Evolutionary conservation across 2,113 vertebrate species (phyloP).

Genomic region (Cairina moschata): DNA sequence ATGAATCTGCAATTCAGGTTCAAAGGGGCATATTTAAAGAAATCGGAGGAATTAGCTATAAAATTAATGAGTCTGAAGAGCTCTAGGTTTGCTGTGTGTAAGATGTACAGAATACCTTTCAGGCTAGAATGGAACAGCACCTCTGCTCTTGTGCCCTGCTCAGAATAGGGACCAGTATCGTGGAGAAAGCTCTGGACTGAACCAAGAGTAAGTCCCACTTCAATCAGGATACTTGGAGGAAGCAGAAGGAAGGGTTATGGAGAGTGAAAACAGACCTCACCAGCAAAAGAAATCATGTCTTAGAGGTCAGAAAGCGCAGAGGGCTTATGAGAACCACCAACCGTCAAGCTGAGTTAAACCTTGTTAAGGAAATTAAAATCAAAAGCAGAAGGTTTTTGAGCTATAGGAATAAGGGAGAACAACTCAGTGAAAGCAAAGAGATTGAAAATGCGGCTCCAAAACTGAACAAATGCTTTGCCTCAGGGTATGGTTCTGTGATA

Average conservation of each 20-base stretch:
- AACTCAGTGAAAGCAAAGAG: not conserved
- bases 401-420: not conserved
- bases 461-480: slow-evolving; percentile 31
- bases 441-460: slow-evolving; percentile 27
- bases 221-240: not conserved
- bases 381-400: slow-evolving; percentile 11
- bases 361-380: slow-evolving; percentile 38
- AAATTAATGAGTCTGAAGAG: not conserved
- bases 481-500: not conserved
- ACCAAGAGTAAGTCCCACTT: not conserved
- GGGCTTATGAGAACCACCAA: not conserved
- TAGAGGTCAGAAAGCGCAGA: slow-evolving; percentile 11
- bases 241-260: not conserved
- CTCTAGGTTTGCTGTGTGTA: not conserved
- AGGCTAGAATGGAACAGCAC: not conserved
- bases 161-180: not conserved
- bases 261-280: not conserved
- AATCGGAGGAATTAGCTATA: not conserved
- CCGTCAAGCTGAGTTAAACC: not conserved
- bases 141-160: not conserved
- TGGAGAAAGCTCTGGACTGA: not conserved
- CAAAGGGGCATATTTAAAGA: not conserved
- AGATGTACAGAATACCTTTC: not conserved
- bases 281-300: not conserved
- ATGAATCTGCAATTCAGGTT: not conserved